Evolutionary conservation across 1,140 invertebrate genomes (phyloP).

Genomic region (Drosophila tristis): DNA sequence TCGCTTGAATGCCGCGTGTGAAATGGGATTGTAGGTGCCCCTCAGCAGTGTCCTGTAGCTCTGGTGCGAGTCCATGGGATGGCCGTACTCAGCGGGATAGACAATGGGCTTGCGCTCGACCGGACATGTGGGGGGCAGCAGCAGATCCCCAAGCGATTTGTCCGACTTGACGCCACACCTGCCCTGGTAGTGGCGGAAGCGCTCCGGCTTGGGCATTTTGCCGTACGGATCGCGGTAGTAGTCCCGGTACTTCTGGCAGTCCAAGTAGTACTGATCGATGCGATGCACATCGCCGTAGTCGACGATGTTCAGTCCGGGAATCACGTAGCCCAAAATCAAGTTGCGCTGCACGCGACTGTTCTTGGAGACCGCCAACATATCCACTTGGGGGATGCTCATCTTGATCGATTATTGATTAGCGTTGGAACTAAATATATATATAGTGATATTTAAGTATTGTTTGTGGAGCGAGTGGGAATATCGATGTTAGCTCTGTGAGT

Average conservation of each 20-base stretch:
- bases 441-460: no score
- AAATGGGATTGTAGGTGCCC: no score
- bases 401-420: neutral
- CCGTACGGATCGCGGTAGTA: constrained; percentile 58
- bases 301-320: constrained; percentile 36
- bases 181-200: constrained; percentile 29
- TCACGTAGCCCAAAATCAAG: constrained; percentile 40
- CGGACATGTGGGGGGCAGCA: constrained; percentile 18
- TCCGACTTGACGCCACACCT: constrained; percentile 40
- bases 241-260: constrained; percentile 64
- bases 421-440: no score
- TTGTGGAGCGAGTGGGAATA: no score
- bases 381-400: constrained; percentile 48
- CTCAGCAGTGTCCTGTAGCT: no score
- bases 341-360: constrained; percentile 43
- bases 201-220: constrained; percentile 36
- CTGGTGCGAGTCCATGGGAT: no score
- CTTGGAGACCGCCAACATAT: constrained; percentile 59
- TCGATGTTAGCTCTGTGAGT: no score
- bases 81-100: constrained; percentile 21
- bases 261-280: constrained; percentile 59
- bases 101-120: constrained; percentile 52
- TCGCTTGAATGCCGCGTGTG: no score
- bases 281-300: constrained; percentile 43
- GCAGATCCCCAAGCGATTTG: neutral